A percentile compares a stretch with the other conserved stretches of the same genome.
Conservation (phyloP, 2,797 vertebrate species). For the Arnoldichthys spilopterus region DNA sequence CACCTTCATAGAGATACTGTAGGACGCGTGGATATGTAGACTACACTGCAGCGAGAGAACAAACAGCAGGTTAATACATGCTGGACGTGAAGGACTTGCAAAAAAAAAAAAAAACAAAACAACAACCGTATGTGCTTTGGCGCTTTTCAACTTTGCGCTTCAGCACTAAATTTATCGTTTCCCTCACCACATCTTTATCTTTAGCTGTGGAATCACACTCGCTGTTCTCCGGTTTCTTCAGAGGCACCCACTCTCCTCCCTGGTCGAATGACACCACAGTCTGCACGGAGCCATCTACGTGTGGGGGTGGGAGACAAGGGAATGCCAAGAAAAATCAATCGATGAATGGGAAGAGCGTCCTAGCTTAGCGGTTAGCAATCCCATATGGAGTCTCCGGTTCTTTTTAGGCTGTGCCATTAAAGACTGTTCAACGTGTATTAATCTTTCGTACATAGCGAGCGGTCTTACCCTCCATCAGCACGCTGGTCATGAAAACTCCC, state of each 20-base stretch:
- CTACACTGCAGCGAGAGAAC: slow-evolving; percentile 82
- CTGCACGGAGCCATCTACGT: slow-evolving; percentile 87
- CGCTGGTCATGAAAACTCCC: slow-evolving; percentile 90
- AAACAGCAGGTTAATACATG: slow-evolving; percentile 18
- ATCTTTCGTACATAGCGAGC: neutral
- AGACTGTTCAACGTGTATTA: neutral
- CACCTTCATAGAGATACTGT: slow-evolving; percentile 87
- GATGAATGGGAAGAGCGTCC: neutral
- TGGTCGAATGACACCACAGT: slow-evolving; percentile 92
- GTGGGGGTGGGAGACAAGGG: slow-evolving; percentile 17
- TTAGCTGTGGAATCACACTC: slow-evolving; percentile 86
- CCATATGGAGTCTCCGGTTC: too few species aligned
- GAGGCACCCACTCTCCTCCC: slow-evolving; percentile 89
- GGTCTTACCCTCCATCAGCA: slow-evolving; percentile 85
- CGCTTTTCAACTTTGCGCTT: too few species aligned
- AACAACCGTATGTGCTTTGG: too few species aligned
- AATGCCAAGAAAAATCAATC: neutral
- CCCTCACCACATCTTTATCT: slow-evolving; percentile 83
- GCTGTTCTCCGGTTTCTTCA: slow-evolving; percentile 85
- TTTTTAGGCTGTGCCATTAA: neutral
- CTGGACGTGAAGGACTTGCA: neutral
- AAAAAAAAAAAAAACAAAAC: neutral
- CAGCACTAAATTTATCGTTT: too few species aligned
- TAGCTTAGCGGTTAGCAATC: neutral
- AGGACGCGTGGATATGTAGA: slow-evolving; percentile 93